Evolutionary conservation across 2,888 invertebrate genomes (phyloP).

Genomic region (Leptogaster cylindrica): DNA sequence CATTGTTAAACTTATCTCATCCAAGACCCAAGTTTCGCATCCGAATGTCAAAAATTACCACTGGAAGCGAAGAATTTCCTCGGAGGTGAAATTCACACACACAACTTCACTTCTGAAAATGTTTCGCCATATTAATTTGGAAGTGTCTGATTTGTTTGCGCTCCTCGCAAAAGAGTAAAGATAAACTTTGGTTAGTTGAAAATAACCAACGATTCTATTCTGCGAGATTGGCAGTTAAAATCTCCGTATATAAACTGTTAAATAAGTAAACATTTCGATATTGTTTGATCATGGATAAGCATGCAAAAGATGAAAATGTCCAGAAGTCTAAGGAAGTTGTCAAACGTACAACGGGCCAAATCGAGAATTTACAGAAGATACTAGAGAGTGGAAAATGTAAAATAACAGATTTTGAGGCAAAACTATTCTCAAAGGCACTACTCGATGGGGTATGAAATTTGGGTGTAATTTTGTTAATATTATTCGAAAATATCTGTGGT

Average conservation of each 20-base stretch:
- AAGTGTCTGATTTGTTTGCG: conserved; percentile 35
- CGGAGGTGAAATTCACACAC: too few relatives aligned
- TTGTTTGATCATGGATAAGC: not conserved
- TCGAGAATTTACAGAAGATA: conserved; percentile 56
- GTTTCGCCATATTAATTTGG: conserved; percentile 30
- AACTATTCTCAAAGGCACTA: not conserved
- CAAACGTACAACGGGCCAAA: conserved; percentile 51
- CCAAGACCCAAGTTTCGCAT: too few relatives aligned
- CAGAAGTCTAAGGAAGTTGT: not conserved
- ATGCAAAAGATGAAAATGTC: not conserved
- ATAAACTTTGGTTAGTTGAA: not conserved
- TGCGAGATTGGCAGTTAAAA: not conserved
- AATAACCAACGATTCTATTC: not conserved
- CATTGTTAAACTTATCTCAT: too few relatives aligned
- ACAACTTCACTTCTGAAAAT: conserved; percentile 7
- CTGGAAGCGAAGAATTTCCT: too few relatives aligned
- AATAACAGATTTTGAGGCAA: conserved; percentile 49
- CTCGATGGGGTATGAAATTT: not conserved
- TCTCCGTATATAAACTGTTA: not conserved
- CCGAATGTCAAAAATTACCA: too few relatives aligned
- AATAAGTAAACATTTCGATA: not conserved
- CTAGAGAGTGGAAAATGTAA: conserved; percentile 55
- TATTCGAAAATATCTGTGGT: not conserved
- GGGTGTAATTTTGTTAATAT: not conserved
- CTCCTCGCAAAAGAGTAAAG: not conserved